Evolutionary conservation across 2,113 vertebrate genomes (phyloP).

Genomic region (Ginglymostoma cirratum): DNA sequence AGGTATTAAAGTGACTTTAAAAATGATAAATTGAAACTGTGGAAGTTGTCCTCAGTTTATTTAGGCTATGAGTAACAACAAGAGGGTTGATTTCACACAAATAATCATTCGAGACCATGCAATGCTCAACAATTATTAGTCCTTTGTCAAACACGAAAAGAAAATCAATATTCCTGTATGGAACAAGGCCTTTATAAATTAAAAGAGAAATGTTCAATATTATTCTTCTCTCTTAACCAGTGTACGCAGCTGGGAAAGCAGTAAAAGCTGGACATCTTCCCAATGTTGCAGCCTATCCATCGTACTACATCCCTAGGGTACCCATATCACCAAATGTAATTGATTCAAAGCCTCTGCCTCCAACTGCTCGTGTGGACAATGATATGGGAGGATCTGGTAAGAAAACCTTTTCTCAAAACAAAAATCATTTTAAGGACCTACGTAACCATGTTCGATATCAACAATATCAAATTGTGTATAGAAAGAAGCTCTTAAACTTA

Average conservation of each 20-base stretch:
- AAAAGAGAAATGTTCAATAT: background rate
- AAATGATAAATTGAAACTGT: background rate
- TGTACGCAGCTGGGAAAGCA: slow-evolving; percentile 90
- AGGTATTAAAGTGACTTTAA: background rate
- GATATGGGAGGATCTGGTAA: slow-evolving; percentile 34
- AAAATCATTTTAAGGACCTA: background rate
- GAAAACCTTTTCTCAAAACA: background rate
- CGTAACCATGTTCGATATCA: background rate
- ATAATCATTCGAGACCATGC: background rate
- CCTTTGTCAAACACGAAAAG: background rate
- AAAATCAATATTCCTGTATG: background rate
- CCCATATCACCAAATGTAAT: slow-evolving; percentile 66
- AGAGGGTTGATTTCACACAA: background rate
- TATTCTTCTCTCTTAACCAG: slow-evolving; percentile 49
- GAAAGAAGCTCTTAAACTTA: background rate
- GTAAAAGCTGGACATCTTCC: slow-evolving; percentile 71
- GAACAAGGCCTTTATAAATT: background rate
- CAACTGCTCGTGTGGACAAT: slow-evolving; percentile 47
- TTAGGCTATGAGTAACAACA: background rate
- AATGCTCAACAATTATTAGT: background rate
- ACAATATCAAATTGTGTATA: background rate
- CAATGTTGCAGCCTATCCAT: slow-evolving; percentile 71
- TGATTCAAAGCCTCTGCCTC: slow-evolving; percentile 70
- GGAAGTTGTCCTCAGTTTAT: background rate
- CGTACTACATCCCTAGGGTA: slow-evolving; percentile 82